Percentiles rank a stretch among this genome's conserved stretches.
Evolutionary conservation across 2,113 vertebrate species (phyloP).

Genomic region (Colistium nudipinnis): DNA sequence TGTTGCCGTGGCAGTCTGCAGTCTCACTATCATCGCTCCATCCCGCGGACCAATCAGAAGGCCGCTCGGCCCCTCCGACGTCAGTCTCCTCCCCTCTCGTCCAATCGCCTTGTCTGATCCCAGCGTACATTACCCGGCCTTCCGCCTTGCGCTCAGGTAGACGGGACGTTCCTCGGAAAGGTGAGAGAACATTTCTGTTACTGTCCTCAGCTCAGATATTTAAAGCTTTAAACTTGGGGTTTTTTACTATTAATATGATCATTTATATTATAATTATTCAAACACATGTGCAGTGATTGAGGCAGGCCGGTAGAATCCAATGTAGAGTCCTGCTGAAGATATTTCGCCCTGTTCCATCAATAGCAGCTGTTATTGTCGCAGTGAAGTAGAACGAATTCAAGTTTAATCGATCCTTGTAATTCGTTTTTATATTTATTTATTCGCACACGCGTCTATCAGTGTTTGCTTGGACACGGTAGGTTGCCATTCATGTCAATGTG

Average conservation of each 20-base stretch:
- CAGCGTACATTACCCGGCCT: slow-evolving; percentile 54
- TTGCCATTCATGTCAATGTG: no score
- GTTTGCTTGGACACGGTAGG: background rate
- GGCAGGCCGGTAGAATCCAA: no score
- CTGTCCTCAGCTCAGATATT: rapidly evolving
- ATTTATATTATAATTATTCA: no score
- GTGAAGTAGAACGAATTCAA: no score
- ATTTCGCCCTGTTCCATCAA: no score
- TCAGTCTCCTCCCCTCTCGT: slow-evolving; percentile 56
- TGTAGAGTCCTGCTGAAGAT: no score
- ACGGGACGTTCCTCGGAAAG: slow-evolving; percentile 50
- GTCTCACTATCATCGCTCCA: slow-evolving; percentile 86
- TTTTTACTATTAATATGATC: no score
- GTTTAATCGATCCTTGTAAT: no score
- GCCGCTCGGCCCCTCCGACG: slow-evolving; percentile 35
- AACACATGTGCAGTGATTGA: no score
- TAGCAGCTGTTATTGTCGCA: no score
- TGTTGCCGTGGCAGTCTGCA: slow-evolving; percentile 46
- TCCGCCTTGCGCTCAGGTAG: slow-evolving; percentile 64
- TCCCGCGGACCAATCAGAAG: slow-evolving; percentile 72
- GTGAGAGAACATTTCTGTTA: slow-evolving; percentile 28
- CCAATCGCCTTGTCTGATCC: slow-evolving; percentile 67
- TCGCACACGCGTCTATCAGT: background rate
- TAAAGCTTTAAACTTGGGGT: no score
- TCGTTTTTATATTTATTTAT: background rate